These are phyloP conservation scores for Agrotis ipsilon DNA, from an alignment of 2,888 invertebrate genomes.

Conservation along the genomic window DNA sequence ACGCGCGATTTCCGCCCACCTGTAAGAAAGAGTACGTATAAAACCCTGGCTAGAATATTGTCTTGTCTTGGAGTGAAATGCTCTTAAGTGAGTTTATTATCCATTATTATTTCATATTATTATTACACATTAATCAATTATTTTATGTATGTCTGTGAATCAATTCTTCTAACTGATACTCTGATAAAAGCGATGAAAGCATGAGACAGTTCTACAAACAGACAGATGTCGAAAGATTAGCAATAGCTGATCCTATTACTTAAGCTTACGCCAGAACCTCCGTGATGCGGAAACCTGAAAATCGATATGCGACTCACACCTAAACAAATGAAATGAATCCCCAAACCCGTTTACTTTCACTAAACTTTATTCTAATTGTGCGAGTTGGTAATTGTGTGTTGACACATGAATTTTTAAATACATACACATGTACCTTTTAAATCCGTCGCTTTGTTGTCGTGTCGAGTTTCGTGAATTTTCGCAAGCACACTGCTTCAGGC, in stretches of 20 bases:
- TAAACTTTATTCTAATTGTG: constrained; percentile 19
- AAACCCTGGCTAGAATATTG: not conserved
- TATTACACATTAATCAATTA: not conserved
- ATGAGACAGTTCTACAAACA: not conserved
- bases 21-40: not conserved
- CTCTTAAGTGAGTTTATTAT: not conserved
- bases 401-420: constrained; percentile 19
- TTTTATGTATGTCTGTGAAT: not conserved
- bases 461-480: constrained; percentile 9
- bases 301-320: constrained; percentile 26
- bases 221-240: not conserved
- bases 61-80: not conserved
- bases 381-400: constrained; percentile 8
- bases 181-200: not conserved
- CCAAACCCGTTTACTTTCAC: constrained; percentile 14
- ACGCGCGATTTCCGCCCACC: not conserved
- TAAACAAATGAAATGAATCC: constrained; percentile 22
- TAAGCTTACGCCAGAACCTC: constrained; percentile 2
- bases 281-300: not conserved
- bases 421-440: constrained; percentile 3
- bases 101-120: not conserved
- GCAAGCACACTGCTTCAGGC: constrained; percentile 18
- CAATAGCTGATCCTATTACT: constrained; percentile 1
- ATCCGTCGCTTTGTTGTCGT: constrained; percentile 21
- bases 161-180: not conserved